These are phyloP conservation scores for Drosophila sturtevanti DNA, from an alignment of 1,140 invertebrate genomes.

Conservation along the genomic window DNA sequence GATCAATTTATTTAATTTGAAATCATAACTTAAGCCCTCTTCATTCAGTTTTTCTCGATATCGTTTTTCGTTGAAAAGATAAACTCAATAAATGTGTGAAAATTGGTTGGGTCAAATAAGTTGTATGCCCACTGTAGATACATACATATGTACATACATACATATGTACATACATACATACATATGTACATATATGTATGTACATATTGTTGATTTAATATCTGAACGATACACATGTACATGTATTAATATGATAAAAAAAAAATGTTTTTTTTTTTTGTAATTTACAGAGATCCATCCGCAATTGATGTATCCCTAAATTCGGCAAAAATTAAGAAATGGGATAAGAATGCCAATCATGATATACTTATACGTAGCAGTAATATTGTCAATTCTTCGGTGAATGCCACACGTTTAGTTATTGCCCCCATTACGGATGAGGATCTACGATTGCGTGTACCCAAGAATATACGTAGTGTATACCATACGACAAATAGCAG, in stretches of 20 bases:
- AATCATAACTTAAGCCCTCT: too few relatives aligned
- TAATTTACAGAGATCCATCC: slow-evolving; percentile 31
- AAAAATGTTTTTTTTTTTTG: neutral
- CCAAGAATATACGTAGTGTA: slow-evolving; percentile 62
- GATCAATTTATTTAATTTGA: too few relatives aligned
- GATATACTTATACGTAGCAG: slow-evolving; percentile 61
- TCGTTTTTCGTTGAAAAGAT: too few relatives aligned
- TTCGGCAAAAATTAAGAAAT: slow-evolving; percentile 60
- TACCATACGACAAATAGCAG: slow-evolving; percentile 65
- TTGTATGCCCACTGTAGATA: too few relatives aligned
- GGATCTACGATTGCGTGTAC: slow-evolving; percentile 36
- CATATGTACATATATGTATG: too few relatives aligned
- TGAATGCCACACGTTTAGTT: slow-evolving; percentile 52
- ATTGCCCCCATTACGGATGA: slow-evolving; percentile 51
- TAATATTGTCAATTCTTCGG: slow-evolving; percentile 59
- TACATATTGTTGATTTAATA: too few relatives aligned
- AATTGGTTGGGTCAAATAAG: too few relatives aligned
- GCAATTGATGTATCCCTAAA: slow-evolving; percentile 45
- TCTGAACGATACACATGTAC: too few relatives aligned
- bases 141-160: neutral
- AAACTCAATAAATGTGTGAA: too few relatives aligned
- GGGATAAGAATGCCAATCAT: slow-evolving; percentile 46
- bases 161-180: neutral
- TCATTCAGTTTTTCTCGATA: too few relatives aligned
- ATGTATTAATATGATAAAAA: too few relatives aligned